Evolutionary conservation across 2,113 vertebrate species (phyloP).

Genomic region (Tamias sibiricus): DNA sequence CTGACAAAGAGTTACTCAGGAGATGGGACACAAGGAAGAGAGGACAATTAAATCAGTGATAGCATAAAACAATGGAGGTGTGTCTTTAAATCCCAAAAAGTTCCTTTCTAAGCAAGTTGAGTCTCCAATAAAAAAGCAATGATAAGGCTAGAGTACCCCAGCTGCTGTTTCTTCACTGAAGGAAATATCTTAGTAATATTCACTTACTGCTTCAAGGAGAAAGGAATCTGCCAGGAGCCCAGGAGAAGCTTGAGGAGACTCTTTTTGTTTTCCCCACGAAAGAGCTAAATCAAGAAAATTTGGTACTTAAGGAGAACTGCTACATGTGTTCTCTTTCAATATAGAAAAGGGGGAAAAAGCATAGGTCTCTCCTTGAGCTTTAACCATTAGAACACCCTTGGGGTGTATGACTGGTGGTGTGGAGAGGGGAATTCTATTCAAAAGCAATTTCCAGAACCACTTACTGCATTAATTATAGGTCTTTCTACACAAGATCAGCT

Average conservation of each 20-base stretch:
- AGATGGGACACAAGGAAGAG: background rate
- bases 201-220: conserved; percentile 52
- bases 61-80: conserved; percentile 16
- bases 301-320: conserved; percentile 46
- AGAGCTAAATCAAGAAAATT: conserved; percentile 61
- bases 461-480: conserved; percentile 61
- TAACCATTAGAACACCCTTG: conserved; percentile 5
- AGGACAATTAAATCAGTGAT: conserved; percentile 10
- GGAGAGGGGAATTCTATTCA: background rate
- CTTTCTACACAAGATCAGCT: conserved; percentile 41
- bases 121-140: background rate
- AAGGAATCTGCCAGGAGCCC: conserved; percentile 55
- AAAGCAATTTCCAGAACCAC: conserved; percentile 60
- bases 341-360: conserved; percentile 25
- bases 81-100: conserved; percentile 59
- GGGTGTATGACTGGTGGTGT: background rate
- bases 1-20: background rate
- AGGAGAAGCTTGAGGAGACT: conserved; percentile 54
- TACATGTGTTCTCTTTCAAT: conserved; percentile 64
- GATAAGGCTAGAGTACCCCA: background rate
- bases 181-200: conserved; percentile 44
- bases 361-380: conserved; percentile 22
- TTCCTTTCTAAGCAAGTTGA: conserved; percentile 28
- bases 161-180: background rate
- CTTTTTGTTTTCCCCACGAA: conserved; percentile 54